Evolutionary conservation across 2,888 invertebrate species (phyloP).

Genomic region (Sesamia inferens): DNA sequence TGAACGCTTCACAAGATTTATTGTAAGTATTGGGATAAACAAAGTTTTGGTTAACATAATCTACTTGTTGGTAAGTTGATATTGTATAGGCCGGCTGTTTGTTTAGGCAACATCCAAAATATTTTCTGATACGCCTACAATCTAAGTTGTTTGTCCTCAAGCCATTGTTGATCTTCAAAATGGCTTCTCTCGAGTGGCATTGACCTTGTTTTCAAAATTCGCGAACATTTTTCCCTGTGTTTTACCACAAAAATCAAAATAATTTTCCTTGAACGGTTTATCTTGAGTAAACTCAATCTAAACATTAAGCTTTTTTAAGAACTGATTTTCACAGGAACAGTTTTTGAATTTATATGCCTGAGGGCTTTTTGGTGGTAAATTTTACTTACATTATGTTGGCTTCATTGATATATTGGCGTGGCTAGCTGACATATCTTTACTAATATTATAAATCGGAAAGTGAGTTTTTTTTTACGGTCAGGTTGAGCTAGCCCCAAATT

Average conservation of each 20-base stretch:
- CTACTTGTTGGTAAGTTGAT: conserved; percentile 16
- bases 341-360: too few relatives aligned
- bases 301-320: too few relatives aligned
- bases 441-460: too few relatives aligned
- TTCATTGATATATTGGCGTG: too few relatives aligned
- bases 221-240: not conserved
- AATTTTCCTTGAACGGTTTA: not conserved
- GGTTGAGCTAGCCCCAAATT: too few relatives aligned
- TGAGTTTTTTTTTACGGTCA: too few relatives aligned
- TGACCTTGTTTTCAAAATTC: not conserved
- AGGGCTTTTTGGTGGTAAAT: too few relatives aligned
- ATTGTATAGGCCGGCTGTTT: conserved; percentile 12
- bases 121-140: conserved; percentile 32
- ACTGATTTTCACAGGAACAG: too few relatives aligned
- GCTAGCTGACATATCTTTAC: too few relatives aligned
- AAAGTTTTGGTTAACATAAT: conserved; percentile 22
- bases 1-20: conserved; percentile 18
- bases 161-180: conserved; percentile 9
- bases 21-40: conserved; percentile 8
- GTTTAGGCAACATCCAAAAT: conserved; percentile 18
- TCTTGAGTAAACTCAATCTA: too few relatives aligned
- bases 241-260: not conserved
- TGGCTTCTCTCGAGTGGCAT: not conserved
- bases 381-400: too few relatives aligned
- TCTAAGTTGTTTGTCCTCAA: conserved; percentile 18